Evolutionary conservation across 2,888 invertebrate genomes (phyloP), one percentile per base, ranked within the genome.

Genomic region (Luffia ferchaultella): DNA sequence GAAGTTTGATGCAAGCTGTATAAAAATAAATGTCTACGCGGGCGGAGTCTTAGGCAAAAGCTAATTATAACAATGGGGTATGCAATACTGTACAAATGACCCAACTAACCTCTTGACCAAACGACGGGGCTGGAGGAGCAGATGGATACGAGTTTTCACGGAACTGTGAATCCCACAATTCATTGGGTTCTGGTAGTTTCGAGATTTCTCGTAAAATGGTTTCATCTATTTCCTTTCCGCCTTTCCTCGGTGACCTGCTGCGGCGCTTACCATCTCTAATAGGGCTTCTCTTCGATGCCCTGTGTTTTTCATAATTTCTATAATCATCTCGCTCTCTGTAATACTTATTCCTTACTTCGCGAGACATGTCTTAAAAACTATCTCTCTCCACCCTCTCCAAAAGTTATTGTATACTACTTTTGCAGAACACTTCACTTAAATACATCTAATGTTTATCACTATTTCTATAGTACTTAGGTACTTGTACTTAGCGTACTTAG

Each of bases 151-250:
- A 58, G n/a, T 55, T 50, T 1, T 78, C 77, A 58, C 70, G 75
- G 53, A 74, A 74, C 52, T 73, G 76, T 46, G 57, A 74, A 43
- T 82, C 82, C 82, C 82, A 83, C 44, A 80, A 55, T 48, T 83
- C 82, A 54, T 73, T 79, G 0, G 79, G 79, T 44, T 79, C 78
- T 0, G 82, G 80, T 9, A 79, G 56, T 55, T 82, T 82, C 0
- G 78, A 64, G 45, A 82, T 79, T 53, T 80, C 80, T 55, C 70
- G 77, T 48, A 80, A 59, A 53, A 82, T 79, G 49, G 79, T 80
- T 15, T 80, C 82, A 42, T 80, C 80, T 3, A 78, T 51, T 20
- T 79, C 78, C 52, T 80, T 80, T 2, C 79, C 78, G 46, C 56
- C 62, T 53, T 73, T 76, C 2, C 73, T 63, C 0, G 79, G 80